Percentiles rank a stretch among this genome's conserved stretches.
phyloP scores from a whole-genome alignment of 2,888 invertebrate species.

The Cantharis rustica region DNA sequence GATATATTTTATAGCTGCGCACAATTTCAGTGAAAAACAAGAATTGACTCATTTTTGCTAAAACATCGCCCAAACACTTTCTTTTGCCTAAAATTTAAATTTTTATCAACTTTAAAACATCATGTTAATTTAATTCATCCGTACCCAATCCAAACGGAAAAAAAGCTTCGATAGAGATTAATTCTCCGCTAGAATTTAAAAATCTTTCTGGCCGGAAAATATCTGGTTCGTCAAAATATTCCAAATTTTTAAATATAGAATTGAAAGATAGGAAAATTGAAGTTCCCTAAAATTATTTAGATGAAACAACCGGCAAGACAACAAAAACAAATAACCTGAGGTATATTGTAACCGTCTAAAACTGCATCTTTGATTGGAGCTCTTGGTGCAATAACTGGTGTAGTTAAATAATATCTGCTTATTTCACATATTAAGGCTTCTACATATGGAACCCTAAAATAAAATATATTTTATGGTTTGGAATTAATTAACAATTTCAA shows the following conservation, averaged over 20 bases:
- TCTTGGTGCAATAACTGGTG: constrained; percentile 58
- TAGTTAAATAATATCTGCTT: constrained; percentile 55
- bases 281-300: constrained; percentile 44
- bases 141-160: constrained; percentile 55
- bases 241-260: constrained; percentile 62
- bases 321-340: constrained; percentile 47
- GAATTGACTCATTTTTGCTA: constrained; percentile 67
- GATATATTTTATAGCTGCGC: constrained; percentile 59
- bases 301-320: not conserved
- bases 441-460: constrained; percentile 59
- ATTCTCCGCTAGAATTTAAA: constrained; percentile 52
- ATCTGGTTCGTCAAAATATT: constrained; percentile 65
- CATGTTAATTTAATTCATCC: not conserved
- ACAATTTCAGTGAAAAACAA: constrained; percentile 65
- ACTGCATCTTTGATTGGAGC: constrained; percentile 60
- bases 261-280: constrained; percentile 49
- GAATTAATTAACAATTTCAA: too few species aligned
- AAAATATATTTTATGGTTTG: constrained; percentile 2
- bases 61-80: constrained; percentile 67
- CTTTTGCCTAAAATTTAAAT: constrained; percentile 58
- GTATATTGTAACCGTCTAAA: constrained; percentile 60
- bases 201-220: constrained; percentile 69
- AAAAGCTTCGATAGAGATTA: constrained; percentile 46
- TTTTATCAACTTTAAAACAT: too few species aligned
- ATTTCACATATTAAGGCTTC: constrained; percentile 62